Percentiles rank a stretch among this genome's conserved stretches.
Conservation (phyloP, 1,140 invertebrate genomes). For the Diabrotica virgifera region DNA sequence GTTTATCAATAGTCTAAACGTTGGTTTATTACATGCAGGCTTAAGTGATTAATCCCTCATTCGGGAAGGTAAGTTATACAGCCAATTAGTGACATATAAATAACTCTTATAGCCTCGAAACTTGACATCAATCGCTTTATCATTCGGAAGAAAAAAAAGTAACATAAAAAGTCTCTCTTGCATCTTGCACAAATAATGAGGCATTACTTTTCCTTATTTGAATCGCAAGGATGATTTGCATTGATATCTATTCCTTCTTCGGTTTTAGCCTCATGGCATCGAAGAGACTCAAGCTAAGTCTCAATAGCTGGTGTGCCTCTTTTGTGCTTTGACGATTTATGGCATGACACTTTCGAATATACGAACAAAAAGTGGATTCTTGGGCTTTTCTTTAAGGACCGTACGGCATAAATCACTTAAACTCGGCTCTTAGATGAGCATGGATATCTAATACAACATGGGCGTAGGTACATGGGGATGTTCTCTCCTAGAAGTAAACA, state of each 20-base stretch:
- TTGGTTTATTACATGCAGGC: too few relatives aligned
- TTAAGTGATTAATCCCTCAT: too few relatives aligned
- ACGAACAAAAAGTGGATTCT: constrained; percentile 45
- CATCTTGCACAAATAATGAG: constrained; percentile 2
- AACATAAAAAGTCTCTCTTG: background rate
- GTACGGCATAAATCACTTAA: constrained; percentile 45
- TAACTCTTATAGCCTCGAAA: background rate
- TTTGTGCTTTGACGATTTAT: constrained; percentile 43
- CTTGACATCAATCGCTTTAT: background rate
- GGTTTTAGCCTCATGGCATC: constrained; percentile 12
- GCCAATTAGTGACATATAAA: constrained; percentile 1
- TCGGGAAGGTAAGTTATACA: background rate
- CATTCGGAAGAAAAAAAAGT: background rate
- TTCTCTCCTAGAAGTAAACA: too few relatives aligned
- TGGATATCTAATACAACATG: constrained; percentile 2
- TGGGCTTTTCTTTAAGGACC: constrained; percentile 45
- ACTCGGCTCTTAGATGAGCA: constrained; percentile 21
- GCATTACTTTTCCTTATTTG: constrained; percentile 1
- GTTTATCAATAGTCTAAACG: too few relatives aligned
- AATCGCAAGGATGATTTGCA: constrained; percentile 18
- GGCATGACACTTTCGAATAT: constrained; percentile 46
- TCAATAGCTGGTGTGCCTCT: constrained; percentile 34
- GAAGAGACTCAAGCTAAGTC: constrained; percentile 23
- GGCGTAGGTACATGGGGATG: background rate
- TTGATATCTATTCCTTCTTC: constrained; percentile 15